Evolutionary conservation across 2,797 vertebrate species (phyloP).

Genomic region (Orientallactaga sibirica): DNA sequence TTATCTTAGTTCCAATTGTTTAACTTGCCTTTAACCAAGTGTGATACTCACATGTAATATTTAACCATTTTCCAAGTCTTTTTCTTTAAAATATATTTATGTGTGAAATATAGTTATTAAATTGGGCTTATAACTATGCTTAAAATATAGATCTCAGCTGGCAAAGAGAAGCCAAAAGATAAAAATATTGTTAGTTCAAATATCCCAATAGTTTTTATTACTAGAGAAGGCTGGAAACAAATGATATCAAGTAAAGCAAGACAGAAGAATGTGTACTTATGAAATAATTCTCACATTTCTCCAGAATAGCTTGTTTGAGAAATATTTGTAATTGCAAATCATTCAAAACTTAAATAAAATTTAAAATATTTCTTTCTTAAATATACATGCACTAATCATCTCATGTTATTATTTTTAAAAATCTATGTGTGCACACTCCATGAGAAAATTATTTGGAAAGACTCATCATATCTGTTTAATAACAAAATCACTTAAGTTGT

Average conservation of each 20-base stretch:
- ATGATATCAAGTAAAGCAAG: neutral
- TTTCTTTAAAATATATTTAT: neutral
- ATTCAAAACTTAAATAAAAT: constrained; percentile 8
- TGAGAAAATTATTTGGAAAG: constrained; percentile 34
- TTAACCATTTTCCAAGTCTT: neutral
- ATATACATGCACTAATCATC: neutral
- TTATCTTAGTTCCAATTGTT: neutral
- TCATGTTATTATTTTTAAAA: neutral
- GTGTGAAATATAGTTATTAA: neutral
- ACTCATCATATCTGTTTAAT: neutral
- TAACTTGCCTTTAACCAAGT: neutral
- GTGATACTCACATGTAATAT: neutral
- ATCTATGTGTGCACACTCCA: neutral
- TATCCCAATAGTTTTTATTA: neutral
- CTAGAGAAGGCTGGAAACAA: neutral
- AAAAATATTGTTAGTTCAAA: constrained; percentile 3
- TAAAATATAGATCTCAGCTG: constrained; percentile 4
- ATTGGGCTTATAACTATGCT: neutral
- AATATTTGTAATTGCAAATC: constrained; percentile 32
- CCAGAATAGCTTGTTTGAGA: constrained; percentile 6
- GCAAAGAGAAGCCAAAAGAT: neutral
- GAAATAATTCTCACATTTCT: neutral
- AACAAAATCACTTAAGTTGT: neutral
- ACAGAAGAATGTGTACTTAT: neutral
- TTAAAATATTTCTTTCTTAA: neutral